Evolutionary conservation across 1,140 invertebrate species (phyloP).

Genomic region (Linepithema humile): DNA sequence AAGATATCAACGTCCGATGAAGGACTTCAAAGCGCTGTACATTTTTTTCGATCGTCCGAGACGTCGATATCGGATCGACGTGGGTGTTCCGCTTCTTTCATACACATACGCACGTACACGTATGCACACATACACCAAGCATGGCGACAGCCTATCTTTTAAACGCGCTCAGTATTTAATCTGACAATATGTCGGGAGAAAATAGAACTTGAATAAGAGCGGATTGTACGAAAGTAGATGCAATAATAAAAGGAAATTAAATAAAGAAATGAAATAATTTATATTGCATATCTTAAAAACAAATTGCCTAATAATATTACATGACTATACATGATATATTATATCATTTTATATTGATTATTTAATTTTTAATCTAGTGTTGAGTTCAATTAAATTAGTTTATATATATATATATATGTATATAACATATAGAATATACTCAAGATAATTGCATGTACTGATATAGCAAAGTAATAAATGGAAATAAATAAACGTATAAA

Average conservation of each 20-base stretch:
- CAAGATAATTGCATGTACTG: not conserved
- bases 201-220: conserved; percentile 2
- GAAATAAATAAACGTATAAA: not conserved
- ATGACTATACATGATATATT: not conserved
- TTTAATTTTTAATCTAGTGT: conserved; percentile 14
- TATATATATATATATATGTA: no score
- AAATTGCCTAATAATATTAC: not conserved
- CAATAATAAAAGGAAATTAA: not conserved
- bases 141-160: conserved; percentile 6
- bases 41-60: conserved; percentile 65
- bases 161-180: conserved; percentile 37
- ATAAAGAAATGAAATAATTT: not conserved
- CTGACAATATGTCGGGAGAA: not conserved
- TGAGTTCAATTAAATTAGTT: no score
- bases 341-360: not conserved
- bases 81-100: conserved; percentile 70
- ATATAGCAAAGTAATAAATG: not conserved
- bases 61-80: conserved; percentile 68
- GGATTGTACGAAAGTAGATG: not conserved
- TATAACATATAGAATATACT: no score
- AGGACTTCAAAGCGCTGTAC: not conserved
- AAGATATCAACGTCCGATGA: not conserved
- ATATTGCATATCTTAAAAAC: not conserved
- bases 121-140: no score
- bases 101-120: not conserved